These are phyloP conservation scores for Drosophila setifemur DNA, from an alignment of 1,140 invertebrate genomes.

Conservation along the genomic window DNA sequence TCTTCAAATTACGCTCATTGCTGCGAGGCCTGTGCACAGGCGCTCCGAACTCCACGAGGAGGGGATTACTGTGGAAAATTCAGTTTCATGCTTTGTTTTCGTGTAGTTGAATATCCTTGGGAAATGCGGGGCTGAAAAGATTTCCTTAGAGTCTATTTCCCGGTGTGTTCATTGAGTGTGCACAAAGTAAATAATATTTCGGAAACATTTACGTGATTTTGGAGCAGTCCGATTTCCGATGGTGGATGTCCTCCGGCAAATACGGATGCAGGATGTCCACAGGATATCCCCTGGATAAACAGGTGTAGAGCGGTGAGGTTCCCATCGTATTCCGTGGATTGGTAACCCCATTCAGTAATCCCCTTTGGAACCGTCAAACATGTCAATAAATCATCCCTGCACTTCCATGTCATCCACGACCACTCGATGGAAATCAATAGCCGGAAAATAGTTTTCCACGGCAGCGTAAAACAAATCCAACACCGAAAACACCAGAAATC, in stretches of 20 bases:
- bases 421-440: slow-evolving; percentile 60
- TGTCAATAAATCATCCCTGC: slow-evolving; percentile 65
- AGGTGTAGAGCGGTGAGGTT: slow-evolving; percentile 45
- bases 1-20: slow-evolving; percentile 71
- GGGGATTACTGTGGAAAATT: slow-evolving; percentile 43
- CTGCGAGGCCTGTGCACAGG: slow-evolving; percentile 50
- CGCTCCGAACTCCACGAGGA: slow-evolving; percentile 5
- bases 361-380: slow-evolving; percentile 26
- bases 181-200: slow-evolving; percentile 58
- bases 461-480: slow-evolving; percentile 72
- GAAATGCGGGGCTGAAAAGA: slow-evolving; percentile 39
- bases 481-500: slow-evolving; percentile 73
- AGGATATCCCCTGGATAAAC: slow-evolving; percentile 20
- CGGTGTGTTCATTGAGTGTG: slow-evolving; percentile 5
- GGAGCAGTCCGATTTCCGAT: slow-evolving; percentile 68
- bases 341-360: background rate
- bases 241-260: slow-evolving; percentile 40
- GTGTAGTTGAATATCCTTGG: slow-evolving; percentile 76
- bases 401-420: slow-evolving; percentile 60
- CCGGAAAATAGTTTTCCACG: slow-evolving; percentile 71
- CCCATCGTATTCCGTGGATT: background rate
- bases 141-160: slow-evolving; percentile 2
- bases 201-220: slow-evolving; percentile 64
- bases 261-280: slow-evolving; percentile 60
- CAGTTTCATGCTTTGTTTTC: slow-evolving; percentile 44